A percentile compares a stretch with the other conserved stretches of the same genome.
Evolutionary conservation across 2,888 invertebrate genomes (phyloP).

Genomic region (Lissocephala sabroskyi): DNA sequence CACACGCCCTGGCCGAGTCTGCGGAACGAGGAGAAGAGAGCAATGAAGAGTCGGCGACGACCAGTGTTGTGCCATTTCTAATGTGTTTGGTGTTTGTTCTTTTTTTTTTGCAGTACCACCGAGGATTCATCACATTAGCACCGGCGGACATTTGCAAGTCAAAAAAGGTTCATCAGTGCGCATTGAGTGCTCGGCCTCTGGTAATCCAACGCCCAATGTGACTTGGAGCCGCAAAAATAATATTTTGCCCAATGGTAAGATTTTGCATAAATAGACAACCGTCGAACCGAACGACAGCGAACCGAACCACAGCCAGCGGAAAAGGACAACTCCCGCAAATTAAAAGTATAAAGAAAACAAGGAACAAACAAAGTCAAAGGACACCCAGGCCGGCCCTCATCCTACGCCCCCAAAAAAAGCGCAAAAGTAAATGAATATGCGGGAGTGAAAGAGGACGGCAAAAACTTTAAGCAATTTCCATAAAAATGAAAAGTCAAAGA

Average conservation of each 20-base stretch:
- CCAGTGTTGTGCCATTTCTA: constrained; percentile 41
- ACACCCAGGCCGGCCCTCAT: constrained; percentile 1
- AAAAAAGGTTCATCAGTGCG: constrained; percentile 84
- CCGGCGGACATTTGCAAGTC: constrained; percentile 78
- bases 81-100: constrained; percentile 44
- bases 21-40: too few relatives aligned
- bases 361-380: constrained; percentile 7
- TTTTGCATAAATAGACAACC: constrained; percentile 47
- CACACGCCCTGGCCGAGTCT: too few relatives aligned
- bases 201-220: constrained; percentile 85
- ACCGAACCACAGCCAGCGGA: background rate
- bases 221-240: constrained; percentile 79
- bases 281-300: background rate
- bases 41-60: constrained; percentile 3
- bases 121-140: constrained; percentile 77
- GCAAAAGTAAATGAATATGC: constrained; percentile 47
- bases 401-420: constrained; percentile 1
- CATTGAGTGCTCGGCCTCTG: constrained; percentile 83
- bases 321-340: constrained; percentile 20
- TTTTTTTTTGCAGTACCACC: constrained; percentile 75
- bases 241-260: constrained; percentile 73
- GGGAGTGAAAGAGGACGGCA: too few relatives aligned
- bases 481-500: constrained; percentile 55
- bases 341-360: constrained; percentile 33
- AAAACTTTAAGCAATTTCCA: constrained; percentile 54